These are phyloP conservation scores for Thecocarcelia acutangulata DNA, from an alignment of 2,888 invertebrate genomes.

Conservation along the genomic window DNA sequence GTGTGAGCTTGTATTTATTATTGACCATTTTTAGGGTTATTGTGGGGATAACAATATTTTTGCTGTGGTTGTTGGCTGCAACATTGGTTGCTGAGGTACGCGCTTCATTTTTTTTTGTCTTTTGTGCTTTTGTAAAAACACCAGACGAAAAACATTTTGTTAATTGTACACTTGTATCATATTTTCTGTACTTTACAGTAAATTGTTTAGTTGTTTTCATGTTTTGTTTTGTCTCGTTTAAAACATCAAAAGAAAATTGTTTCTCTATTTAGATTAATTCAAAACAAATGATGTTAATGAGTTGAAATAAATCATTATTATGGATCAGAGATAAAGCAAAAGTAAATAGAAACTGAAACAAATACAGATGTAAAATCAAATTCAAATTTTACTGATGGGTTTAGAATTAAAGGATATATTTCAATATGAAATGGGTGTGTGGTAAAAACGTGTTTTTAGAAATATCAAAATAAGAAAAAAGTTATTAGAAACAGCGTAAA, in stretches of 20 bases:
- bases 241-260: slow-evolving; percentile 57
- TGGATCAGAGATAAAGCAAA: slow-evolving; percentile 22
- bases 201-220: slow-evolving; percentile 13
- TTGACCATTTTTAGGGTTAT: slow-evolving; percentile 61
- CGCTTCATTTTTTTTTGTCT: neutral
- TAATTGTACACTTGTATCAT: slow-evolving; percentile 63
- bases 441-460: no score
- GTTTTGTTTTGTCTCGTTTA: neutral
- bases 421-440: no score
- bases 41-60: slow-evolving; percentile 61
- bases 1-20: slow-evolving; percentile 28
- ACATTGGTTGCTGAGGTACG: slow-evolving; percentile 42
- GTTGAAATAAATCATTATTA: slow-evolving; percentile 24
- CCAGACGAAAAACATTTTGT: slow-evolving; percentile 67
- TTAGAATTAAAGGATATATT: no score
- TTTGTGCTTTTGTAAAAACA: slow-evolving; percentile 16
- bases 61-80: slow-evolving; percentile 48
- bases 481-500: no score
- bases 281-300: slow-evolving; percentile 44
- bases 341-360: slow-evolving; percentile 7
- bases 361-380: slow-evolving; percentile 17
- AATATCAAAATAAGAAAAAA: no score
- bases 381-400: no score
- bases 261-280: slow-evolving; percentile 49
- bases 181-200: slow-evolving; percentile 45